Base-by-base conservation (phyloP, 1,140 invertebrate genomes). In the Diorhabda sublineata region DNA sequence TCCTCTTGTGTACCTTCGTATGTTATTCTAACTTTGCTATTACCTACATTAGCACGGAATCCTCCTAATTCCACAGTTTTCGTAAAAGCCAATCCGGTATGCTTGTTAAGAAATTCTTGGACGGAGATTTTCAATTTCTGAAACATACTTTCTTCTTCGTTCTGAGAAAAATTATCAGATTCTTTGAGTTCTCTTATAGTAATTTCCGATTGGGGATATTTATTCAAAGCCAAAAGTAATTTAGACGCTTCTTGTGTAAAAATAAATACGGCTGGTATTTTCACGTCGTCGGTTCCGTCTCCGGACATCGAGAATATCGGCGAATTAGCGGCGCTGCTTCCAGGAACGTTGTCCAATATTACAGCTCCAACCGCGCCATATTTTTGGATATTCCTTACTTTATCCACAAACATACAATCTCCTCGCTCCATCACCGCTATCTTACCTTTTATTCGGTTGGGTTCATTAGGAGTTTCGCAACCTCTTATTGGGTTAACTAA, bases 221-320 rank as follows among this genome's bases (percentile, higher is more conserved):
- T 74, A 6, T 77, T 71, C 45, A 90, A 78, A 26, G 87, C 84
- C 57, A 87, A 82, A 2, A 89, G 73, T 5, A 97, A 79, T 73
- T 86, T 82, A 61, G 83, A 79, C 6, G 89, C 93, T 79, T 98
- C 95, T 66, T 86, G 80, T n/a, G 86, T 86, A 80, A 95, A 98
- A 6, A 98, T 84, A 80, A 98, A 98, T 0, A 97, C 91, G 9
- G 95, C 86, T 0, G 96, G 95, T 78, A 98, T 98, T 61, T 82
- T 87, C 2, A 98, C 90, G 79, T 98, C 93, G 76, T 93, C 89
- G 5, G 85, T 88, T 1, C 94, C 95, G 83, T 97, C 95, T 2
- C 95, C 95, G 6, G 94, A 97, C 96, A 99, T 98, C 2, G 94
- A 93, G 84, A 98, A 98, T 83, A 97, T 87, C 0, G 92, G 89